Evolutionary conservation across 2,113 vertebrate species (phyloP).

Genomic region (Atherinomorus stipes): DNA sequence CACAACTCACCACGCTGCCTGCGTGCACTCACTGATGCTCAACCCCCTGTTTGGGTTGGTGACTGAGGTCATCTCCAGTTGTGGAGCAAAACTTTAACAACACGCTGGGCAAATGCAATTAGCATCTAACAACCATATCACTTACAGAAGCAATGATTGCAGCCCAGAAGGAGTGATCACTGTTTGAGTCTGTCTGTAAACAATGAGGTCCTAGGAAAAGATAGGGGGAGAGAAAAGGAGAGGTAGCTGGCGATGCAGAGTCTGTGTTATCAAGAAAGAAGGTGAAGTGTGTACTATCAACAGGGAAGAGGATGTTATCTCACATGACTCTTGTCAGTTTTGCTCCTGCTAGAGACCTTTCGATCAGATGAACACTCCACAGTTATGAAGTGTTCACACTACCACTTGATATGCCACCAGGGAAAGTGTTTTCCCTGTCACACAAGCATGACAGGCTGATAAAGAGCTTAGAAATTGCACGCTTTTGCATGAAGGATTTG

Average conservation of each 20-base stretch:
- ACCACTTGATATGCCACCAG: slow-evolving; percentile 34
- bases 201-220: slow-evolving; percentile 45
- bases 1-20: slow-evolving; percentile 47
- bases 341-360: slow-evolving; percentile 23
- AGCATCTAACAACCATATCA: slow-evolving; percentile 70
- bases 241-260: slow-evolving; percentile 28
- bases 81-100: slow-evolving; percentile 71
- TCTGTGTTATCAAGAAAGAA: slow-evolving; percentile 42
- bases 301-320: slow-evolving; percentile 51
- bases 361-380: slow-evolving; percentile 50
- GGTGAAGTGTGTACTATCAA: slow-evolving; percentile 45
- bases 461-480: slow-evolving; percentile 5
- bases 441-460: slow-evolving; percentile 7
- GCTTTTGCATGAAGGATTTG: neutral
- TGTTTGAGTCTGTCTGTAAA: slow-evolving; percentile 32
- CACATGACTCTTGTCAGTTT: slow-evolving; percentile 46
- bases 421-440: slow-evolving; percentile 43
- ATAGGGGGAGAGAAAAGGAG: neutral
- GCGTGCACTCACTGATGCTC: slow-evolving; percentile 48
- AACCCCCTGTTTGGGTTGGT: slow-evolving; percentile 63
- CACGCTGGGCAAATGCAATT: slow-evolving; percentile 79
- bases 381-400: slow-evolving; percentile 49
- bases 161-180: slow-evolving; percentile 36
- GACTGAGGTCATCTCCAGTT: slow-evolving; percentile 71
- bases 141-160: slow-evolving; percentile 59